These are phyloP conservation scores for Eulacestoma nigropectus DNA, from an alignment of 2,113 vertebrate species.

Conservation along the genomic window DNA sequence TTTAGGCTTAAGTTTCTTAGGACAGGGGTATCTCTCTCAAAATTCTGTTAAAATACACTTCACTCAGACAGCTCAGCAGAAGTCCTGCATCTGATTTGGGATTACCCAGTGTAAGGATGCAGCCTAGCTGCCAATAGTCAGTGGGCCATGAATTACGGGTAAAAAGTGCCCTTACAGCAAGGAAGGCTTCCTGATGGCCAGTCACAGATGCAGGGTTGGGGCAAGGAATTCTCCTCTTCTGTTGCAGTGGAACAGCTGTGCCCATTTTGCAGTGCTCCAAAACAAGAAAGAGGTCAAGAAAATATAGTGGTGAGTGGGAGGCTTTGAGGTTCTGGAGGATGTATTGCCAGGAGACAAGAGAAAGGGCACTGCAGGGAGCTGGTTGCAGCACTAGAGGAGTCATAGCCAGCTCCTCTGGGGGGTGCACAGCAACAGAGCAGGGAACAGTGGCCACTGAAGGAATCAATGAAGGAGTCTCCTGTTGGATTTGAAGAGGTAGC, in stretches of 20 bases:
- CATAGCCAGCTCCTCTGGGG: background rate
- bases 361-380: background rate
- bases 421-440: background rate
- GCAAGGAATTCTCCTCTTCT: background rate
- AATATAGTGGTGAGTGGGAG: background rate
- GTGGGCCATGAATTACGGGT: background rate
- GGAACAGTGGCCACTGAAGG: background rate
- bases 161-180: background rate
- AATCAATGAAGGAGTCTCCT: background rate
- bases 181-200: fast-evolving
- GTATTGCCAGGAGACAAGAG: background rate
- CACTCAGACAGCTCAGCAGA: background rate
- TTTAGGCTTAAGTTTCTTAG: background rate
- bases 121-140: fast-evolving
- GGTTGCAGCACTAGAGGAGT: background rate
- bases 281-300: background rate
- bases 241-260: background rate
- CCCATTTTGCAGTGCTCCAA: background rate
- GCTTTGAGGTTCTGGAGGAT: background rate
- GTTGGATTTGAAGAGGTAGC: background rate
- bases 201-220: fast-evolving
- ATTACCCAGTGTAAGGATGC: fast-evolving
- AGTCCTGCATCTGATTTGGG: background rate
- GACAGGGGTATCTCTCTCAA: background rate
- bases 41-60: background rate